Evolutionary conservation across 2,797 vertebrate species (phyloP).

Genomic region (Hylomyscus alleni): DNA sequence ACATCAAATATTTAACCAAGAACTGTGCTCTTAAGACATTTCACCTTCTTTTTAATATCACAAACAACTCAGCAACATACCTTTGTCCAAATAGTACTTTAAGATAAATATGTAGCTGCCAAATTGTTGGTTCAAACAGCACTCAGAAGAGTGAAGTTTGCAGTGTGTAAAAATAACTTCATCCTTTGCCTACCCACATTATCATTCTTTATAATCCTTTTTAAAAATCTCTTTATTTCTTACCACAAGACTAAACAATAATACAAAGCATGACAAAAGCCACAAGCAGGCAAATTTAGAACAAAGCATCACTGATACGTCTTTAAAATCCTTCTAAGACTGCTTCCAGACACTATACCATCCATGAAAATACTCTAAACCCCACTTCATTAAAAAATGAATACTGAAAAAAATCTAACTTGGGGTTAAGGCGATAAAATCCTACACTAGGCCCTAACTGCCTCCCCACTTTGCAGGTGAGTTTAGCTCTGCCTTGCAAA

Average conservation of each 20-base stretch:
- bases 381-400: neutral
- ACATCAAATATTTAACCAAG: conserved; percentile 60
- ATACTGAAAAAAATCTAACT: neutral
- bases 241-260: conserved; percentile 37
- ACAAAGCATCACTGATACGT: conserved; percentile 9
- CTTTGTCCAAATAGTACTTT: conserved; percentile 54
- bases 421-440: conserved; percentile 14
- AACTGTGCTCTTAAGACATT: neutral
- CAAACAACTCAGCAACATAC: neutral
- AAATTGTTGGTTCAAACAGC: neutral
- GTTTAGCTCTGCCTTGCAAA: neutral
- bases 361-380: neutral
- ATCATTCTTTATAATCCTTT: conserved; percentile 1
- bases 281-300: conserved; percentile 40
- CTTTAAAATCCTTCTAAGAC: neutral
- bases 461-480: neutral
- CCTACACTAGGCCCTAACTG: neutral
- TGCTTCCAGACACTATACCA: neutral
- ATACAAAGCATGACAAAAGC: neutral
- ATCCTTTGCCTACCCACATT: neutral
- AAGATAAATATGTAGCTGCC: conserved; percentile 53
- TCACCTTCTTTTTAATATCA: conserved; percentile 25
- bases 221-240: conserved; percentile 32
- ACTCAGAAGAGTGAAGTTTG: neutral
- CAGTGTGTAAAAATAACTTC: conserved; percentile 34